Base-by-base conservation (phyloP, 2,113 vertebrate genomes). In the Upupa epops region DNA sequence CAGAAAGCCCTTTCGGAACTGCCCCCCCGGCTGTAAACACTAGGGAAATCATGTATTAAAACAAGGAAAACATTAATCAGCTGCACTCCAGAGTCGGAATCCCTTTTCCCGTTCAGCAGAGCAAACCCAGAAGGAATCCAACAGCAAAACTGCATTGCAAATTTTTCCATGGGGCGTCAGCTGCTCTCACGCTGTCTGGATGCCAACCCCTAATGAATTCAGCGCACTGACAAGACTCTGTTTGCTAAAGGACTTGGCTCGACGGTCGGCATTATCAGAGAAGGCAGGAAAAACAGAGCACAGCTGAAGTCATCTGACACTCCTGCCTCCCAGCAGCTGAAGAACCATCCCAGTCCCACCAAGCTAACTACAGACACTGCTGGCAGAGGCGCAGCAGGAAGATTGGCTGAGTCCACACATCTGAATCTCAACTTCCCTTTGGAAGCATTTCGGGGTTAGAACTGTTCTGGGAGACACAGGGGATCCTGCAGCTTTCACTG, bases 181-280 rank as follows among this genome's bases (percentile, higher is more conserved):
- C 66, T 51, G 55, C 42, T 74, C 83, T 86, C 13, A 36, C 45
- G 4, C 13, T 14, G 51, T 36, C 65, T 34, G 37, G 85, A 68
- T 15, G 52, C 76, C 83, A 83, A 32, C 55, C 59, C 69, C 71
- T 61, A 77, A 91, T 59, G 83, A 92, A 90, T 77, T 70, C 80
- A 80, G 9, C 32, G 54, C 6, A 2, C 85, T 66, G 64, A 74
- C 66, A 82, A 56, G 80, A 12, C 56, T 49, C 24, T 78, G 45
- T 45, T 92, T 72, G 72, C 82, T 80, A 13, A 89, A 89, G 59
- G 72, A 22, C 64, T 73, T 83, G 91, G 82, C 78, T 75, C 61
- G 54, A 71, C 11, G 32, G 15, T 36, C 70, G 86, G 40, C 70
- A 46, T 51, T 83, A 70, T 59, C 46, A 63, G 29, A 77, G 55